Evolutionary conservation across 2,888 invertebrate genomes (phyloP).

Genomic region (Oxyteleia sp.): DNA sequence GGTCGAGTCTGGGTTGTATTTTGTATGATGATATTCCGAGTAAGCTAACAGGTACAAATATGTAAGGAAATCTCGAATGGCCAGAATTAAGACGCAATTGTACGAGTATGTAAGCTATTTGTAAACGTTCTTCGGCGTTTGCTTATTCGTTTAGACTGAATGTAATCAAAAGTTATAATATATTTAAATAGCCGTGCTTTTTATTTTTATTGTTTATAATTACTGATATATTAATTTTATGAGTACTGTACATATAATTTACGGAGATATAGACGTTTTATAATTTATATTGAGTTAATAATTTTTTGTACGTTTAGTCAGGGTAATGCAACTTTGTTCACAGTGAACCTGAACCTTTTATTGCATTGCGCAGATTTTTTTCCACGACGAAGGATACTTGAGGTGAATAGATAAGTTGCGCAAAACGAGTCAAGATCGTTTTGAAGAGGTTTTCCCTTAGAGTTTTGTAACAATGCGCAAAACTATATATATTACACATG

Average conservation of each 20-base stretch:
- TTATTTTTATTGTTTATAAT: slow-evolving; percentile 11
- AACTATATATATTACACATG: slow-evolving; percentile 9
- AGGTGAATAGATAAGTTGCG: slow-evolving; percentile 33
- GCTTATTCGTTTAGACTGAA: slow-evolving; percentile 51
- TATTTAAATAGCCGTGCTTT: slow-evolving; percentile 28
- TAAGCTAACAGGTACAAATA: slow-evolving; percentile 49
- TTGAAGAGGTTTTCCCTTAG: slow-evolving; percentile 43
- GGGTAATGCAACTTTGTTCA: slow-evolving; percentile 48
- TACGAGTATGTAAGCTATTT: slow-evolving; percentile 34
- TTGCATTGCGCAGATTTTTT: slow-evolving; percentile 47
- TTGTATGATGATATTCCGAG: slow-evolving; percentile 19
- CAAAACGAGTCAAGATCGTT: slow-evolving; percentile 43
- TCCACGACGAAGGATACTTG: slow-evolving; percentile 32
- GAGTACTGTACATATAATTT: slow-evolving; percentile 78
- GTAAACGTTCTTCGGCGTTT: slow-evolving; percentile 31
- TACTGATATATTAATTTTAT: slow-evolving; percentile 43
- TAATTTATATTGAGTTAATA: slow-evolving; percentile 68
- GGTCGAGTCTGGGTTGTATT: slow-evolving; percentile 13
- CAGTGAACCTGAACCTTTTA: slow-evolving; percentile 53
- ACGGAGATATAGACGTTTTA: slow-evolving; percentile 67
- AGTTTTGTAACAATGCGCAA: slow-evolving; percentile 36
- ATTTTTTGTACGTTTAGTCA: slow-evolving; percentile 40
- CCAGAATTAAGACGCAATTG: slow-evolving; percentile 43
- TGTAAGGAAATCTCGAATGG: slow-evolving; percentile 31
- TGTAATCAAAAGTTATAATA: slow-evolving; percentile 52